A percentile compares a stretch with the other conserved stretches of the same genome.
Conservation (phyloP, 2,113 vertebrate species). For the Herpetotheres cachinnans region DNA sequence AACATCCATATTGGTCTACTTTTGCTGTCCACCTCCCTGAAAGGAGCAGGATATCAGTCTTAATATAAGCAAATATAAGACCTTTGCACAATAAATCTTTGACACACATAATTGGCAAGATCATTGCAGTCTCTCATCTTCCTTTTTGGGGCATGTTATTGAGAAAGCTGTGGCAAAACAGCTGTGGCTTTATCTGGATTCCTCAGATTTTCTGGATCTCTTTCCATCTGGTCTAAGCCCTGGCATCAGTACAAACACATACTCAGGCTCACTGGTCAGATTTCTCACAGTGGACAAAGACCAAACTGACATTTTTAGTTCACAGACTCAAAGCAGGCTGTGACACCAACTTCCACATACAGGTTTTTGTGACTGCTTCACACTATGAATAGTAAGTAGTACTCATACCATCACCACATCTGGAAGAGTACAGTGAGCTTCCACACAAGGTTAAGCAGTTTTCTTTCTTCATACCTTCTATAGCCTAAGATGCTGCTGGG, state of each 20-base stretch:
- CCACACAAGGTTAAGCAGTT: neutral
- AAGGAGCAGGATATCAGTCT: slow-evolving; percentile 6
- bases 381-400: neutral
- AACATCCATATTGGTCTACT: neutral
- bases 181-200: slow-evolving; percentile 55
- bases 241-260: slow-evolving; percentile 33
- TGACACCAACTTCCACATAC: neutral
- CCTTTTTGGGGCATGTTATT: slow-evolving; percentile 57
- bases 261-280: slow-evolving; percentile 1
- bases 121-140: slow-evolving; percentile 37
- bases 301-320: neutral
- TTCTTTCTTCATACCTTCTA: neutral
- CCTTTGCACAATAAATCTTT: slow-evolving; percentile 42
- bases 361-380: neutral
- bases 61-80: slow-evolving; percentile 36
- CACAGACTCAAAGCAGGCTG: neutral
- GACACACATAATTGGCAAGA: slow-evolving; percentile 41
- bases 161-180: slow-evolving; percentile 47
- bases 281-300: neutral
- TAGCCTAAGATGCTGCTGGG: neutral
- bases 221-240: neutral
- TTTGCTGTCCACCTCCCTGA: slow-evolving; percentile 6
- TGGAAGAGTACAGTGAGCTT: neutral
- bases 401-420: neutral
- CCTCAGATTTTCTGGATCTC: slow-evolving; percentile 52